These are phyloP conservation scores for Encarsia formosa DNA, from an alignment of 2,888 invertebrate genomes.

Conservation along the genomic window DNA sequence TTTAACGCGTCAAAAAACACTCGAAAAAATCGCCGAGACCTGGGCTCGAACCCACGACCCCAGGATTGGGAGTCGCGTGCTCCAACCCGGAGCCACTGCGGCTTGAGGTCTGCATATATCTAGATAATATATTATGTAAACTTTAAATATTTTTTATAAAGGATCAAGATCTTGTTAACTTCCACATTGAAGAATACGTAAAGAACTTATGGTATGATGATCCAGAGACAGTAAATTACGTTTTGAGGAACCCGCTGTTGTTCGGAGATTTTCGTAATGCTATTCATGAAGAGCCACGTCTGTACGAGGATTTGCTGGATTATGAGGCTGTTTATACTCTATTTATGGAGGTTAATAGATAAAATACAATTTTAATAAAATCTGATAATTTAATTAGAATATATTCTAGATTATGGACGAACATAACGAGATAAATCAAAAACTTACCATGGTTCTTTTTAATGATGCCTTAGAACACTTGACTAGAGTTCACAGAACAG, in stretches of 20 bases:
- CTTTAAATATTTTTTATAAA: conserved; percentile 35
- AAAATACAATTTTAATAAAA: background rate
- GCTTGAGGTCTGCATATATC: no score
- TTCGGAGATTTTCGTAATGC: conserved; percentile 89
- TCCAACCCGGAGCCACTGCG: no score
- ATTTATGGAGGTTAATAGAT: conserved; percentile 75
- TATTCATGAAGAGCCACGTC: conserved; percentile 70
- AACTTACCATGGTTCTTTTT: conserved; percentile 80
- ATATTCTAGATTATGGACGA: conserved; percentile 83
- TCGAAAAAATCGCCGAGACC: no score
- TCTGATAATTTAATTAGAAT: no score
- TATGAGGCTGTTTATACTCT: conserved; percentile 84
- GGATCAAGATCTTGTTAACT: conserved; percentile 65
- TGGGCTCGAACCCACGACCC: background rate
- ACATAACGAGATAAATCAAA: conserved; percentile 69
- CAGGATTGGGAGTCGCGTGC: no score
- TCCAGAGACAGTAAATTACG: conserved; percentile 60
- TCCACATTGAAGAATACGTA: conserved; percentile 60
- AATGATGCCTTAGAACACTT: conserved; percentile 90
- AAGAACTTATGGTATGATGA: conserved; percentile 55
- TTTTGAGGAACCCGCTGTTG: conserved; percentile 74
- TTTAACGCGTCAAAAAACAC: no score
- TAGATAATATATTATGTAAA: no score
- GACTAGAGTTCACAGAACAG: conserved; percentile 78
- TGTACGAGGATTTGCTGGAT: conserved; percentile 86